Evolutionary conservation across 2,113 vertebrate species (phyloP), one percentile per base, ranked within the genome.

Genomic region (Blennius ocellaris): DNA sequence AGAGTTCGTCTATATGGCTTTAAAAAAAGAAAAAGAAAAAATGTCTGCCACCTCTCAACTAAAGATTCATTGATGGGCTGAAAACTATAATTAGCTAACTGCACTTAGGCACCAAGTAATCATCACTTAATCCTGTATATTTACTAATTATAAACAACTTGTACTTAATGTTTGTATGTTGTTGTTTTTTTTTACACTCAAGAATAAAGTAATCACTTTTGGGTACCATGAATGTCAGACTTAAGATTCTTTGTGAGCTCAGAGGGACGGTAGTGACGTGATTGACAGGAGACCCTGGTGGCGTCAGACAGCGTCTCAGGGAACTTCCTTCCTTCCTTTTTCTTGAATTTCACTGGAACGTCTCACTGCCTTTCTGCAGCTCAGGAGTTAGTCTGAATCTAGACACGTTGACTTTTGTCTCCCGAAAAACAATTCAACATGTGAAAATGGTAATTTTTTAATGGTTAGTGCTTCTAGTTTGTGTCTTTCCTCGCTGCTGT

Each of bases 151-250:
- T 91, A 83, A 90, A 78, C 72, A 73, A 74, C 77, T 50, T 93
- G 90, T 93, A 92, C 83, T 87, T 89, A 72, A 76, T 92, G 87
- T 92, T 82, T 93, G 87, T 93, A 86, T 92, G 78, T 90, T 30
- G 21, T 30, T 30, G 2, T 30, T 30, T 30, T 30, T 30, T 30
- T 30, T 30, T 81, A 80, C 76, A 85, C 90, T 90, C 78, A 89
- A 90, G 87, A 94, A 92, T 93, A 94, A 93, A 93, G 92, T 76
- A 86, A 87, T 90, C 77, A 82, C 81, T 90, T 93, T 91, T 92
- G 85, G 89, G 91, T 92, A 93, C 88, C 88, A 91, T 82, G 73
- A 76, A 89, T 91, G 90, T 93, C 90, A 89, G 91, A 87, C 78
- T 87, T 90, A 92, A 91, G 62, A 79, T 93, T 90, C 14, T 92